These are phyloP conservation scores for Jordanella pulchra DNA, from an alignment of 2,797 vertebrate species.

Conservation along the genomic window DNA sequence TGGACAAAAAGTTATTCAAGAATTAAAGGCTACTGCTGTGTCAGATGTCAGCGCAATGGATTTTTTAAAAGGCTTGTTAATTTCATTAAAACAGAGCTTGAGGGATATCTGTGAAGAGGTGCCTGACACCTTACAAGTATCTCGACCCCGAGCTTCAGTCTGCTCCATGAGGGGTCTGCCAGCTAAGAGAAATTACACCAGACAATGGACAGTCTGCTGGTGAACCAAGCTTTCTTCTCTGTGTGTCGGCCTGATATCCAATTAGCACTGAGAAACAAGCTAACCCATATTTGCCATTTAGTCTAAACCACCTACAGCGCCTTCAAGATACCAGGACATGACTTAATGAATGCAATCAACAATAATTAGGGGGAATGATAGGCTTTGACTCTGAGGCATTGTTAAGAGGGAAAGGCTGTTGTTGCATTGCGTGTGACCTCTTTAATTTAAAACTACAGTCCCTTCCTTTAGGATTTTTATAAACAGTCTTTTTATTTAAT, in stretches of 20 bases:
- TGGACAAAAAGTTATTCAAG: slow-evolving; percentile 36
- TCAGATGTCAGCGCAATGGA: slow-evolving; percentile 54
- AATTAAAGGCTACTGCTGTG: slow-evolving; percentile 31
- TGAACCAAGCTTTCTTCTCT: slow-evolving; percentile 47
- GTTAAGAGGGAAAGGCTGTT: slow-evolving; percentile 70
- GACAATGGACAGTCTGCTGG: slow-evolving; percentile 68
- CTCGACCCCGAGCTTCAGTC: slow-evolving; percentile 51
- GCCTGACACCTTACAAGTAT: slow-evolving; percentile 63
- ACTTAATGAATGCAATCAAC: slow-evolving; percentile 82
- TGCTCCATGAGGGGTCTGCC: slow-evolving; percentile 50
- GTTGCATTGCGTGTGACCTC: slow-evolving; percentile 70
- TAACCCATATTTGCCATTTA: slow-evolving; percentile 71
- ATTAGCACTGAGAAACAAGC: slow-evolving; percentile 76
- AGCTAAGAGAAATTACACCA: slow-evolving; percentile 75
- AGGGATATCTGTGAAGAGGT: slow-evolving; percentile 55
- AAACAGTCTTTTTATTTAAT: too few relatives aligned
- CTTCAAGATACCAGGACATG: slow-evolving; percentile 67
- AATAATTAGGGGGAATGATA: slow-evolving; percentile 82
- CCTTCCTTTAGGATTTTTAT: slow-evolving; percentile 53
- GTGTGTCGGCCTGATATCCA: slow-evolving; percentile 66
- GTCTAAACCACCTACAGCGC: slow-evolving; percentile 68
- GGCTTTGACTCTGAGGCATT: slow-evolving; percentile 74
- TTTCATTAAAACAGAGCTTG: slow-evolving; percentile 72
- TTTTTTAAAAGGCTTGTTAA: slow-evolving; percentile 63
- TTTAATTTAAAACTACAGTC: slow-evolving; percentile 64